phyloP scores from a whole-genome alignment of 1,140 invertebrate genomes.

The Megalopta genalis region DNA sequence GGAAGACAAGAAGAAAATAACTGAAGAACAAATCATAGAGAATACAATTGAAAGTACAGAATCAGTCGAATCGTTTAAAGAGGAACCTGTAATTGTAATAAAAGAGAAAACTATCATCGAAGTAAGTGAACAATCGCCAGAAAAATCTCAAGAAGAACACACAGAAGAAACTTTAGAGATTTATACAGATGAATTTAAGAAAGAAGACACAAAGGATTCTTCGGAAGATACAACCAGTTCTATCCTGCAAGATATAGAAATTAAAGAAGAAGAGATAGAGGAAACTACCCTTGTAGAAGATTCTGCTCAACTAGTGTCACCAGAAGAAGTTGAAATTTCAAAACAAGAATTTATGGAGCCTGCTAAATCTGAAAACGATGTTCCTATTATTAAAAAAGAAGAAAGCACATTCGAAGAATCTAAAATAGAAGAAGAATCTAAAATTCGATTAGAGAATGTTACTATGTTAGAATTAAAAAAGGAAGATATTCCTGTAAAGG shows the following conservation, averaged over 20 bases:
- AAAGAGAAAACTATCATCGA: conserved; percentile 51
- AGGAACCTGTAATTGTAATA: conserved; percentile 32
- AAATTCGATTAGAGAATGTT: conserved; percentile 17
- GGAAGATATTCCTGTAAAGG: conserved; percentile 54
- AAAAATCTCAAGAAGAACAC: conserved; percentile 45
- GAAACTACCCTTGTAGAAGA: conserved; percentile 34
- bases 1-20: conserved; percentile 59
- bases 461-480: conserved; percentile 45
- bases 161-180: conserved; percentile 46
- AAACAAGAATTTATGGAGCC: conserved; percentile 46
- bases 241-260: conserved; percentile 50
- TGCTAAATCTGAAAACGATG: conserved; percentile 22
- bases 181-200: conserved; percentile 52
- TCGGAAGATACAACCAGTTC: conserved; percentile 48
- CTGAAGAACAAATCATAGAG: conserved; percentile 53
- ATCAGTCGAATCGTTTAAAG: conserved; percentile 61
- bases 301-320: background rate
- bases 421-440: conserved; percentile 34
- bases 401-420: conserved; percentile 39
- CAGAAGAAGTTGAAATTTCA: conserved; percentile 28
- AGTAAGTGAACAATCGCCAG: conserved; percentile 37
- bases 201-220: conserved; percentile 59
- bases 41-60: conserved; percentile 57
- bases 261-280: conserved; percentile 56
- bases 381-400: conserved; percentile 42